Evolutionary conservation across 2,888 invertebrate species (phyloP).

Genomic region (Drosophila quinaria): DNA sequence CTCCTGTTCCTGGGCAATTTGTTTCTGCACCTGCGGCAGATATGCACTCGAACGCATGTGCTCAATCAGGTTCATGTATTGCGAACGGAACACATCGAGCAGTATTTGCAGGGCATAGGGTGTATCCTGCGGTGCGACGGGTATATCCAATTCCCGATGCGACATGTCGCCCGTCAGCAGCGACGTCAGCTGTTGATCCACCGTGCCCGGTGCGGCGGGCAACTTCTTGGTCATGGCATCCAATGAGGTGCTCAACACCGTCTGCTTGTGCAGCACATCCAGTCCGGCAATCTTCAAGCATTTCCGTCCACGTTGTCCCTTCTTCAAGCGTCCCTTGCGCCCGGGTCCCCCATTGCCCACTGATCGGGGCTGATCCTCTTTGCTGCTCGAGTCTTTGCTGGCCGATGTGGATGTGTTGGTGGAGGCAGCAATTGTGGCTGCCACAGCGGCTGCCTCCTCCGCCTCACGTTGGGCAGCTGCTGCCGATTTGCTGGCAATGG

Average conservation of each 20-base stretch:
- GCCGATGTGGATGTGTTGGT: conserved; percentile 60
- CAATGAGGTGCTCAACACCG: conserved; percentile 93
- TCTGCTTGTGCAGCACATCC: conserved; percentile 95
- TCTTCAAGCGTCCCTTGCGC: conserved; percentile 88
- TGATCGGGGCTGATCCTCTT: conserved; percentile 82
- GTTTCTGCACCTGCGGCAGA: conserved; percentile 89
- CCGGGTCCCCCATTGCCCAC: conserved; percentile 70
- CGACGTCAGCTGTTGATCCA: conserved; percentile 95
- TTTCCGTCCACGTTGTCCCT: conserved; percentile 88
- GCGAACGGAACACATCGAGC: conserved; percentile 93
- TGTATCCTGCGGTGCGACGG: conserved; percentile 91
- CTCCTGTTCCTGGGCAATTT: conserved; percentile 94
- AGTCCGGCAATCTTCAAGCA: conserved; percentile 93
- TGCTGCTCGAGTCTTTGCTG: conserved; percentile 83
- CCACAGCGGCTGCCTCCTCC: conserved; percentile 84
- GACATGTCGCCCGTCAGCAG: conserved; percentile 90
- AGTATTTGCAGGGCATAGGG: conserved; percentile 95
- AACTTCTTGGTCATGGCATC: conserved; percentile 90
- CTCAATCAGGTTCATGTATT: conserved; percentile 93
- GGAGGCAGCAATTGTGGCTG: conserved; percentile 82
- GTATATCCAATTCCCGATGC: conserved; percentile 94
- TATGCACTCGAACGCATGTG: conserved; percentile 93
- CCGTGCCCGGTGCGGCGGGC: conserved; percentile 95
- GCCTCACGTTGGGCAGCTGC: conserved; percentile 83
- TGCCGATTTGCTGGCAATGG: conserved; percentile 83